Evolutionary conservation across 2,888 invertebrate genomes (phyloP), one percentile per base, ranked within the genome.

Genomic region (Ochropleura plecta): DNA sequence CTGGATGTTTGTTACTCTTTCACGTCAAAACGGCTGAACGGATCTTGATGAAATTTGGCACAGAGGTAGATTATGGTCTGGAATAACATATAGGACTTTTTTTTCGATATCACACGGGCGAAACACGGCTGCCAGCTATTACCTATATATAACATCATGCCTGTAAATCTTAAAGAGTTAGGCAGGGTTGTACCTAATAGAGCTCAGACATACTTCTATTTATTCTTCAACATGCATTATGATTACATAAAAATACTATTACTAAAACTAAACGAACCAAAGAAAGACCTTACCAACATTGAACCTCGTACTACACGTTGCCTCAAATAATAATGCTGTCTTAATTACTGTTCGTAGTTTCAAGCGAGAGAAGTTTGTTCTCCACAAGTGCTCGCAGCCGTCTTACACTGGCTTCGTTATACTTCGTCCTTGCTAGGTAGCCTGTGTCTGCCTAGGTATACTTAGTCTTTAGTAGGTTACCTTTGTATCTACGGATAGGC

Each of bases 341-440:
- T 65, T 79, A 79, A 79, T 79, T 79, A 79, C 64, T 49, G 60
- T 73, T 67, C 48, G 9, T 53, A 67, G 66, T 73, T 72, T 30
- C 63, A 42, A 12, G 42, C 14, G 49, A 51, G 46, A 8, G 62
- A 79, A 79, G 74, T 79, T 79, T 74, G 78, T 79, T 65, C 68
- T 10, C 20, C 64, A 65, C 59, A 68, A 78, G 78, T 78, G 74
- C 59, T 78, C 74, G 49, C 71, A 46, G 53, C 40, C 79, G 64
- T 49, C 78, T 74, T 65, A 74, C 68, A 55, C 78, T 59, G 59
- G 59, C 79, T 79, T 65, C 78, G 79, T 79, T 79, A 79, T 79
- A 74, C 74, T 74, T 73, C 16, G 16, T 78, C 78, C 44, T 70
- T n/a, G 10, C 63, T 67, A 20, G 44, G 66, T 67, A 40, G 65